A percentile compares a stretch with the other conserved stretches of the same genome.
Conservation (phyloP, 2,888 invertebrate species). For the Blastobasis lacticolella region DNA sequence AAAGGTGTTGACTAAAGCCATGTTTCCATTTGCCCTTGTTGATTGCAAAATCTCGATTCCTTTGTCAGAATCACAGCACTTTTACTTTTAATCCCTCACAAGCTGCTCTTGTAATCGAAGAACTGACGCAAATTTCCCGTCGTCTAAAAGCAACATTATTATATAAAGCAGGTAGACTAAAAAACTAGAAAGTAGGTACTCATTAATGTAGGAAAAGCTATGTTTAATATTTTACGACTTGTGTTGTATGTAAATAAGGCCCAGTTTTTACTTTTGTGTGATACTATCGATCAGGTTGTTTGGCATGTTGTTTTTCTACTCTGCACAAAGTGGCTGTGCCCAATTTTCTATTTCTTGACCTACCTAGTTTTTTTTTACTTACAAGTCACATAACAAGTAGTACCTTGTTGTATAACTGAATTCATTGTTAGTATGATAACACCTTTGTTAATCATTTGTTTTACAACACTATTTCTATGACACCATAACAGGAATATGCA, state of each 20-base stretch:
- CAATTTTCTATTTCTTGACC: constrained; percentile 26
- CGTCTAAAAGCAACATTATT: too few species aligned
- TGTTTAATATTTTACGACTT: constrained; percentile 18
- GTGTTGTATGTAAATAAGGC: constrained; percentile 34
- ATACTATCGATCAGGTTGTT: constrained; percentile 29
- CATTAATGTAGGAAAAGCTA: too few species aligned
- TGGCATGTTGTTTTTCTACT: constrained; percentile 12
- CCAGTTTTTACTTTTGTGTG: constrained; percentile 43
- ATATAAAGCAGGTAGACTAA: too few species aligned
- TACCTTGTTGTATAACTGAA: constrained; percentile 1
- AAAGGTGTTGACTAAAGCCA: constrained; percentile 39
- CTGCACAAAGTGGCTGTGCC: constrained; percentile 35
- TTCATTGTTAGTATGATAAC: not conserved
- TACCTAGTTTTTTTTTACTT: constrained; percentile 14
- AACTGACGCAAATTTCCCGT: too few species aligned
- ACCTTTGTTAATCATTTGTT: not conserved
- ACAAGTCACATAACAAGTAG: constrained; percentile 6
- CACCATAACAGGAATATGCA: too few species aligned
- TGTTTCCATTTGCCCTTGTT: constrained; percentile 65
- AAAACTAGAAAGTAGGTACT: constrained; percentile 1
- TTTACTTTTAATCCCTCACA: constrained; percentile 46
- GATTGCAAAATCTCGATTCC: constrained; percentile 64
- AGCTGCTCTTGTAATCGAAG: too few species aligned
- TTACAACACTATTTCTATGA: not conserved
- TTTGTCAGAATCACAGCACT: constrained; percentile 59